These are phyloP conservation scores for Clarias pachynema DNA, from an alignment of 2,797 vertebrate species.

Conservation along the genomic window DNA sequence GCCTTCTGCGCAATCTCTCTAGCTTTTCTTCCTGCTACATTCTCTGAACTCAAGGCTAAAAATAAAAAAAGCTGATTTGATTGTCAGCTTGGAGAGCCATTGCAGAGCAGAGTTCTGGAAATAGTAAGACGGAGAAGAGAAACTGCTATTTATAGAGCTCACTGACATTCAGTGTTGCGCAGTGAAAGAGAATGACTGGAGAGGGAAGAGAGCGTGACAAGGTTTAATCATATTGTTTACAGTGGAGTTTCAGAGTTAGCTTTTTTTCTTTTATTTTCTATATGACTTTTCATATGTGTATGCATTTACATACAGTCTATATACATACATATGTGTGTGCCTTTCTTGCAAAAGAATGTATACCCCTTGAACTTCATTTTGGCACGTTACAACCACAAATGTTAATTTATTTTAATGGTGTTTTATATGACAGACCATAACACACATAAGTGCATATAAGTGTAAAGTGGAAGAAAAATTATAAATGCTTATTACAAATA, in stretches of 20 bases:
- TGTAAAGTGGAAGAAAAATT: no score
- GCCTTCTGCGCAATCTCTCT: background rate
- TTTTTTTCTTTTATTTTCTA: background rate
- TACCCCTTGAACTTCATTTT: no score
- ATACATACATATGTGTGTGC: no score
- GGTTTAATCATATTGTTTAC: conserved; percentile 20
- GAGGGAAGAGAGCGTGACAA: background rate
- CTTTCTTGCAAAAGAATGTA: no score
- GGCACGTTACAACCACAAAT: no score
- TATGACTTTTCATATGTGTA: background rate
- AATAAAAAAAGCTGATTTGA: conserved; percentile 47
- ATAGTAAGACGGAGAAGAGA: conserved; percentile 40
- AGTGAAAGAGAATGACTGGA: conserved; percentile 34
- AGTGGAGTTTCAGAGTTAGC: background rate
- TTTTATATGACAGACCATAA: no score
- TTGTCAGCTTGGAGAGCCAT: conserved; percentile 50
- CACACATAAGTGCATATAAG: no score
- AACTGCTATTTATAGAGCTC: conserved; percentile 50
- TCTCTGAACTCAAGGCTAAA: conserved; percentile 30
- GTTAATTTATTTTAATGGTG: no score
- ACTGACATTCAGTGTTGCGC: conserved; percentile 35
- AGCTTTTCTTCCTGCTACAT: background rate
- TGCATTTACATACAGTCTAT: background rate
- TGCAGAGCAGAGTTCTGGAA: conserved; percentile 42
- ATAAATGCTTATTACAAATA: no score